Conservation (phyloP, 64 coral and sea anemone species). For the Acropora tenuis region DNA sequence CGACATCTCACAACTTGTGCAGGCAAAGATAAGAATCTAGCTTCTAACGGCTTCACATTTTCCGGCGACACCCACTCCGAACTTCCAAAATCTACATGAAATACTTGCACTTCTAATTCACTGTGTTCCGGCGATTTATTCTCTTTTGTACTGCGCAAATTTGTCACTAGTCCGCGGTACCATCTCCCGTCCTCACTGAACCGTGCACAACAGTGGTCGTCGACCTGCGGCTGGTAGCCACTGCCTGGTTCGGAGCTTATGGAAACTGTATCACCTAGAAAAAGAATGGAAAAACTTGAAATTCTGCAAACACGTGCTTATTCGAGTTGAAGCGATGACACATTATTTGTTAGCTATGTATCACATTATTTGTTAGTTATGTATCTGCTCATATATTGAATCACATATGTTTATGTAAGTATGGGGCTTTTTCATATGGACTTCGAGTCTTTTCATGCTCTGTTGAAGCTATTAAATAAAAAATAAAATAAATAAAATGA, state of each 20-base stretch:
- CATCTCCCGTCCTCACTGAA: slow-evolving; percentile 84
- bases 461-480: no score
- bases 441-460: no score
- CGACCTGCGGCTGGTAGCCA: slow-evolving; percentile 74
- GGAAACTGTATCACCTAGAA: slow-evolving; percentile 42
- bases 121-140: not conserved
- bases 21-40: slow-evolving; percentile 81
- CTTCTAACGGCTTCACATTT: slow-evolving; percentile 60
- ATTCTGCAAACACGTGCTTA: no score
- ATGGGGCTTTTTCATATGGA: no score
- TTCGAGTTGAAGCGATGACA: not conserved
- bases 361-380: no score
- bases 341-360: no score
- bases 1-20: slow-evolving; percentile 82
- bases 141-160: not conserved
- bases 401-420: no score
- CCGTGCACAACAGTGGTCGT: slow-evolving; percentile 87
- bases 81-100: slow-evolving; percentile 93
- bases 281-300: not conserved
- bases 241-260: slow-evolving; percentile 4
- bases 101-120: slow-evolving; percentile 66
- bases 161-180: slow-evolving; percentile 77
- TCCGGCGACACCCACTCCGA: slow-evolving; percentile 65
- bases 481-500: no score
- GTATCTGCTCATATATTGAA: no score